Base-by-base conservation (phyloP, 1,140 invertebrate species). In the Panagrolaimus sp. region DNA sequence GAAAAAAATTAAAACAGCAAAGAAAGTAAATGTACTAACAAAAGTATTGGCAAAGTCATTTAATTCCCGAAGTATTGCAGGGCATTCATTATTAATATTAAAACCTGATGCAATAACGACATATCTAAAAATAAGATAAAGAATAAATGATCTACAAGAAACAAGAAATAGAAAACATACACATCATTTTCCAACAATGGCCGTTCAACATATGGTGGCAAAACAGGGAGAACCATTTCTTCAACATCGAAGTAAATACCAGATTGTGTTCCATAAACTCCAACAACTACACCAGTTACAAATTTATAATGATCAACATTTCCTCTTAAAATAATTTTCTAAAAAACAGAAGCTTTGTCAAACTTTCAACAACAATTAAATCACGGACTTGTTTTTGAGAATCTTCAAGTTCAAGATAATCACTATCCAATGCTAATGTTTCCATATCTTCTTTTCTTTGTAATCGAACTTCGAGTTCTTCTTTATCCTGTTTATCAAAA, bases 401-500 rank as follows among this genome's bases (percentile, higher is more conserved):
- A 16, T 57, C 51, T 27, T 57, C 51, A 20, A 57, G 11, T 0
- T 57, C 51, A 20, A 57, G n/a, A 13, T 13, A 27, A 57, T 57
- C 51, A 3, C 20, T 57, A 5, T 57, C 51, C 14, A 27, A 16
- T 5, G n/a, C 51, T 3, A 57, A 27, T 0, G 51, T 20, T 11
- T 25, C 51, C 14, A 9, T 27, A 1, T 57, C 51, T 57, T 57
- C 51, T 8, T 57, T 16, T 38, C 31, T 2, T 4, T 38, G 31
- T 38, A 38, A 57, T 20, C 51, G 9, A 16, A 0, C 14, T 20
- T 20, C 51, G 20, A 3, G 16, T 14, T 44, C 16, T 27, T 44
- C 63, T 23, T 64, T 31, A n/a, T 2, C 63, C 3, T 16, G 63
- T 31, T 64, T 31, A 20, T 57, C 51, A 57, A 57, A 57, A 20